Evolutionary conservation across 2,888 invertebrate genomes (phyloP).

Genomic region (Athalia circularis): DNA sequence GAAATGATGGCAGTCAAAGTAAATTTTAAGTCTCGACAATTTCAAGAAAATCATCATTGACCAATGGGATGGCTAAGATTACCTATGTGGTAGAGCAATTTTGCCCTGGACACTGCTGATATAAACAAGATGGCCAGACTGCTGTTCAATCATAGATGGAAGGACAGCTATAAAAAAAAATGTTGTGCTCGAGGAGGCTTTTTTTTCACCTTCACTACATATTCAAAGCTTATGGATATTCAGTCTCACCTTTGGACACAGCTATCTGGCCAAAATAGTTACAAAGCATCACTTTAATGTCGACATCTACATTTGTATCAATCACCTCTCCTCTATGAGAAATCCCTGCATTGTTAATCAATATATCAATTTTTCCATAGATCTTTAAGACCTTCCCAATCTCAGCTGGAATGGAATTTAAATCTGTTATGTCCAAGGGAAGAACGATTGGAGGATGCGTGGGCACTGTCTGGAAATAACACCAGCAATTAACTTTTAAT

Average conservation of each 20-base stretch:
- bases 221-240: constrained; percentile 5
- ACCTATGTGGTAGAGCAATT: constrained; percentile 89
- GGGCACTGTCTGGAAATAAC: constrained; percentile 75
- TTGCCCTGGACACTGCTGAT: constrained; percentile 96
- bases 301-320: constrained; percentile 87
- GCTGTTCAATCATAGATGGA: constrained; percentile 86
- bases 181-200: neutral
- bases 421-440: constrained; percentile 85
- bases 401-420: constrained; percentile 79
- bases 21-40: constrained; percentile 38
- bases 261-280: constrained; percentile 97
- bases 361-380: constrained; percentile 88
- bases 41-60: neutral
- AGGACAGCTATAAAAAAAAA: constrained; percentile 82
- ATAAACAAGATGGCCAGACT: constrained; percentile 88
- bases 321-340: constrained; percentile 86
- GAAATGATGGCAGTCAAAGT: neutral
- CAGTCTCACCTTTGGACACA: constrained; percentile 87
- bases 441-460: constrained; percentile 85
- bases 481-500: neutral
- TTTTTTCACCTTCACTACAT: neutral
- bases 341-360: constrained; percentile 95
- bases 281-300: constrained; percentile 90
- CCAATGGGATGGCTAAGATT: constrained; percentile 27
- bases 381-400: constrained; percentile 81